Percentiles rank a stretch among this genome's conserved stretches.
These are phyloP conservation scores for Diaperis boleti DNA, from an alignment of 2,888 invertebrate species.

Conservation along the genomic window DNA sequence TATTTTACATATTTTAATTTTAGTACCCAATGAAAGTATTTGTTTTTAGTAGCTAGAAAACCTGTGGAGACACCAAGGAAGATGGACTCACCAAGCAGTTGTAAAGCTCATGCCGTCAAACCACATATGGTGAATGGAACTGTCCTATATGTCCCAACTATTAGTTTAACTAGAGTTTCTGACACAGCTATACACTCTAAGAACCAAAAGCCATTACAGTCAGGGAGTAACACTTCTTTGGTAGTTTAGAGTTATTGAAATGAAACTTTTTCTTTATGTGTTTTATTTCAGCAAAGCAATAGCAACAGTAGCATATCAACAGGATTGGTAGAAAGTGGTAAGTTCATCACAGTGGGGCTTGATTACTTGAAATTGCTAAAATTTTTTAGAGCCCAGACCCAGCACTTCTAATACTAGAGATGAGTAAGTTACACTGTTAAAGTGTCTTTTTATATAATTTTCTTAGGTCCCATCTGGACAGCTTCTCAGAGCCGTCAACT, in stretches of 20 bases:
- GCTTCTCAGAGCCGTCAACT: background rate
- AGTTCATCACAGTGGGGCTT: too few species aligned
- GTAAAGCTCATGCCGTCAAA: slow-evolving; percentile 21
- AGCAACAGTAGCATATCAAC: background rate
- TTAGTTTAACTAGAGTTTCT: slow-evolving; percentile 15
- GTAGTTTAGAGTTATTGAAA: background rate
- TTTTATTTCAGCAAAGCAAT: background rate
- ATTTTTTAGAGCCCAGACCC: background rate
- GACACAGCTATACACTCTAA: too few species aligned
- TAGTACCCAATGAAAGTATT: too few species aligned
- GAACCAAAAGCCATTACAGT: too few species aligned
- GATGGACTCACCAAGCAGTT: background rate
- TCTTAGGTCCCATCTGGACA: background rate
- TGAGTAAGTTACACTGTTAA: background rate
- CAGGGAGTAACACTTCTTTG: slow-evolving; percentile 6
- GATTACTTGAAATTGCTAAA: background rate
- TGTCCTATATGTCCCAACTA: slow-evolving; percentile 22
- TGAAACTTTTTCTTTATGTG: background rate
- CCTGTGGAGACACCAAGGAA: background rate
- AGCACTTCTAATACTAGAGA: background rate
- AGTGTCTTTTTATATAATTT: background rate
- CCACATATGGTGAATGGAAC: slow-evolving; percentile 36
- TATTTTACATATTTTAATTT: too few species aligned
- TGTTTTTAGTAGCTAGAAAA: too few species aligned
- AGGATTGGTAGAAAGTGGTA: background rate